These are phyloP conservation scores for human DNA, from an alignment of 2,113 vertebrate genomes.

Conservation along the genomic window DNA sequence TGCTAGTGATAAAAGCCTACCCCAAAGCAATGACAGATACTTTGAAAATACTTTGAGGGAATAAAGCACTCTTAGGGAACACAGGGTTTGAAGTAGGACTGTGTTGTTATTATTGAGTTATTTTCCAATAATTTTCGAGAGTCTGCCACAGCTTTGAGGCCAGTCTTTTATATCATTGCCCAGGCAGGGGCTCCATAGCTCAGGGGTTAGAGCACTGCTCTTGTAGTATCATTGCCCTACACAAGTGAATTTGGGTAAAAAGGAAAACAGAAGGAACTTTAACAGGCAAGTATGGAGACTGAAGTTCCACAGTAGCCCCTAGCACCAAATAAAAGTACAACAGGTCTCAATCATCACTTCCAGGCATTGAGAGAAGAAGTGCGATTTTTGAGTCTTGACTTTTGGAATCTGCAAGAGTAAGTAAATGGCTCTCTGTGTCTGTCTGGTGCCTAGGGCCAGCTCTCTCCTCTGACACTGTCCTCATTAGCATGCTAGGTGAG, in stretches of 20 bases:
- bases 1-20: neutral
- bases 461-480: neutral
- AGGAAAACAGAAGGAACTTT: neutral
- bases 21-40: neutral
- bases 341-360: neutral
- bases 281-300: neutral
- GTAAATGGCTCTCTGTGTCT: neutral
- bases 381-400: rapidly evolving
- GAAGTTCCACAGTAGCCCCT: neutral
- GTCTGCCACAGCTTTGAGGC: neutral
- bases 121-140: neutral
- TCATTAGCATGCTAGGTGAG: too few species aligned
- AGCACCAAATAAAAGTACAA: neutral
- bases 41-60: neutral
- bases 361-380: neutral
- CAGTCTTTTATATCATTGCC: too few species aligned
- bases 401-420: neutral
- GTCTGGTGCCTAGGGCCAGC: neutral
- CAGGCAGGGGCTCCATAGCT: too few species aligned
- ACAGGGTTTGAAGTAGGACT: neutral
- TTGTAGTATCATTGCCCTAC: too few species aligned
- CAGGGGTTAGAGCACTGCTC: too few species aligned
- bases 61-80: neutral
- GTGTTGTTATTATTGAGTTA: neutral
- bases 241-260: neutral